Base-by-base conservation (phyloP, 2,113 vertebrate genomes). In the Clarias magur region DNA sequence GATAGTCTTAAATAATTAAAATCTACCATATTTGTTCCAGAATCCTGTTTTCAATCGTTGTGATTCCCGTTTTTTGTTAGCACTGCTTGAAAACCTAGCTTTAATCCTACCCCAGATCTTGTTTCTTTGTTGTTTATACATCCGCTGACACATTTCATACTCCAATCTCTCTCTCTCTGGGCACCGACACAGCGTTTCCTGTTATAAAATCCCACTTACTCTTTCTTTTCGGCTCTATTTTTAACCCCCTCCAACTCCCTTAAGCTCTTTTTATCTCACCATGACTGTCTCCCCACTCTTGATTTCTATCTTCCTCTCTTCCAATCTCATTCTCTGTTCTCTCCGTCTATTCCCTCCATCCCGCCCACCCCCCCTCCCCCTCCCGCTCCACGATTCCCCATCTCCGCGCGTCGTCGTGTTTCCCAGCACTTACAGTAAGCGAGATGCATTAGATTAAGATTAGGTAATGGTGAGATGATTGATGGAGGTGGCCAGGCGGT, bases 371-470 rank as follows among this genome's bases (percentile, higher is more conserved):
- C 19, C 34, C 21, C 42, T 56, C 21, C n/a, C 38, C 27, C 48
- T 68, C 54, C 68, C 42, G 21, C 80, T 82, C 56, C 56, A 63
- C 3, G 25, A n/a, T 73, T 75, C 67, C 23, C 84, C 62, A 53
- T 78, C 34, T 38, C 72, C 42, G 56, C 86, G 83, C 76, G 78
- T 78, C 78, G 85, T 91, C 87, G 85, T 86, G 91, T 90, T 89
- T 86, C 68, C 93, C 93, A 91, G 80, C 93, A 92, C 92, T 93
- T 91, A 82, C 90, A 88, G 90, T 91, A 94, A 95, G 88, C 34
- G 92, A 94, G 92, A 92, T 93, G 93, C 94, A 96, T 95, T 95
- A 94, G 94, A 96, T 96, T 94, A 96, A 94, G 94, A 96, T 96
- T 94, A 96, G 95, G 94, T 95, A 96, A 96, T 94, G 95, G 95